Conservation (phyloP, 35 echinoderm and acorn worm genomes). For the Ptychodera flava region DNA sequence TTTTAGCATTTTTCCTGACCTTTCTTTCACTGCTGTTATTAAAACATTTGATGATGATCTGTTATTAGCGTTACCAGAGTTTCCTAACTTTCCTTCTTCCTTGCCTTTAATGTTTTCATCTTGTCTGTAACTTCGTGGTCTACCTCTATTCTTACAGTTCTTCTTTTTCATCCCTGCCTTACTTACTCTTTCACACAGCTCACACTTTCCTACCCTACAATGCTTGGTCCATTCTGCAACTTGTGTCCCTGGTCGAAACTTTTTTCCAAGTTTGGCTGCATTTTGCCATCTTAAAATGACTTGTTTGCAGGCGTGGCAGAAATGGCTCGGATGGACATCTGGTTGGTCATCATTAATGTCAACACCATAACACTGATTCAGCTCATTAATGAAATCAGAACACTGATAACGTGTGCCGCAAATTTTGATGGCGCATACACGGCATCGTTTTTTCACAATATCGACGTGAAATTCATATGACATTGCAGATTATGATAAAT, state of each 20-base stretch:
- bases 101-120: background rate
- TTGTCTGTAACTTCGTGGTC: background rate
- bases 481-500: background rate
- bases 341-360: background rate
- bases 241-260: background rate
- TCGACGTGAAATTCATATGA: background rate
- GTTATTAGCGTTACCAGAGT: background rate
- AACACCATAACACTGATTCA: background rate
- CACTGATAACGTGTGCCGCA: background rate
- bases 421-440: background rate
- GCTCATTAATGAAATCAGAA: background rate
- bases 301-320: background rate
- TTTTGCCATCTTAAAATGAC: background rate
- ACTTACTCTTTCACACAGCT: background rate
- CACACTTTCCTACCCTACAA: background rate
- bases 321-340: background rate
- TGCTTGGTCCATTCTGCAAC: background rate
- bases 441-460: background rate
- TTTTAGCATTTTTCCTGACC: background rate
- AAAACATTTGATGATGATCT: background rate
- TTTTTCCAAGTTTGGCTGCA: background rate
- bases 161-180: background rate
- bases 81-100: background rate
- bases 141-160: background rate
- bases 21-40: background rate